Conservation (phyloP, 2,797 vertebrate species). For the Merluccius polli region DNA sequence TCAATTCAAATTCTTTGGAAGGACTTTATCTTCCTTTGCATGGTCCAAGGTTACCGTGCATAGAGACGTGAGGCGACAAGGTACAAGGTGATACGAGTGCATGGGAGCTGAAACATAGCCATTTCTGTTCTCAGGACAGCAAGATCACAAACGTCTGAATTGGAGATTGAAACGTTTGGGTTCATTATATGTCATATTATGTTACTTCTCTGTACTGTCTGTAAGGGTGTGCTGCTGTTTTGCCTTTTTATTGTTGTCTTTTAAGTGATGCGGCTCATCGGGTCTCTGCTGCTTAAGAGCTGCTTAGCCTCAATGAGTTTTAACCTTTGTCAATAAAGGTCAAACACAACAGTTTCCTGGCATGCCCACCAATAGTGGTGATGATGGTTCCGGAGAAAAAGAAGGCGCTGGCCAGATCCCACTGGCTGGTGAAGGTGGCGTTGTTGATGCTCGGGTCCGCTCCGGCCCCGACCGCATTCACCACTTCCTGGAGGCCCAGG, state of each 20-base stretch:
- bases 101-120: background rate
- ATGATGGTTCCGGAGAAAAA: conserved; percentile 94
- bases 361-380: conserved; percentile 84
- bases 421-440: conserved; percentile 70
- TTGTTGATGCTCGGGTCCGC: conserved; percentile 71
- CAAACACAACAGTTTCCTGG: background rate
- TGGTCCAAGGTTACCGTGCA: too few species aligned
- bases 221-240: too few species aligned
- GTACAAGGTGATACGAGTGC: background rate
- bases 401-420: conserved; percentile 87
- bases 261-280: background rate
- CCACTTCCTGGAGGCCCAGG: conserved; percentile 71
- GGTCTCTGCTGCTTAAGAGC: background rate
- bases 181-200: too few species aligned
- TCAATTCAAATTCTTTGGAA: background rate
- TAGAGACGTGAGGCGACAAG: too few species aligned
- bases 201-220: too few species aligned
- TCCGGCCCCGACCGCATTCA: conserved; percentile 74
- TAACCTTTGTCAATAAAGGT: too few species aligned
- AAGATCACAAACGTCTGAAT: background rate
- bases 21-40: too few species aligned
- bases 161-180: background rate
- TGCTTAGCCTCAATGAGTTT: background rate
- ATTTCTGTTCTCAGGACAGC: background rate
- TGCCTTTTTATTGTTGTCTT: too few species aligned